Evolutionary conservation across 2,888 invertebrate species (phyloP).

Genomic region (Agonopterix heracliana): DNA sequence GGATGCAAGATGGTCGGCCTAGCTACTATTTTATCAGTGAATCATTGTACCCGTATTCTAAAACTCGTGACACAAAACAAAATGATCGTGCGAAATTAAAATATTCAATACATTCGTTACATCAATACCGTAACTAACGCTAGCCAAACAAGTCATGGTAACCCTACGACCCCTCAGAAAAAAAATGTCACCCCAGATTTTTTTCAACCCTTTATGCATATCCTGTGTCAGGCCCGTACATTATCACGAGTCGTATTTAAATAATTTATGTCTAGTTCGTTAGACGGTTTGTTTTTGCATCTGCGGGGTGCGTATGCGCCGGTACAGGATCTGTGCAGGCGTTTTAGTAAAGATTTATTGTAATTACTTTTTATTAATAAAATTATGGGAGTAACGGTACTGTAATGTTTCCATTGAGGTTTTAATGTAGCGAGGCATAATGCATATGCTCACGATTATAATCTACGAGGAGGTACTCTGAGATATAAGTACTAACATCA

Average conservation of each 20-base stretch:
- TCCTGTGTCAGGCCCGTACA: constrained; percentile 60
- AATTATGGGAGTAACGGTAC: background rate
- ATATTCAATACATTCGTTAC: constrained; percentile 56
- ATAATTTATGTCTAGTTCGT: constrained; percentile 70
- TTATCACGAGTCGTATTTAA: constrained; percentile 74
- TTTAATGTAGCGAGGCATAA: no score
- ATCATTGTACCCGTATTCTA: no score
- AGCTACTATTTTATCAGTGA: no score
- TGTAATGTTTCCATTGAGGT: no score
- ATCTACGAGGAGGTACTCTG: background rate
- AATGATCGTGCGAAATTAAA: constrained; percentile 59
- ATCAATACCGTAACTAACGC: constrained; percentile 50
- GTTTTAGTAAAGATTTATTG: constrained; percentile 19
- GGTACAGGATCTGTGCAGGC: constrained; percentile 26
- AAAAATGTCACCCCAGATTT: constrained; percentile 66
- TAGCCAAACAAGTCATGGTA: constrained; percentile 42
- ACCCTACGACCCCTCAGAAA: constrained; percentile 47
- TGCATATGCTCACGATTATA: background rate
- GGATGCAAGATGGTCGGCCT: no score
- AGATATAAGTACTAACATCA: background rate
- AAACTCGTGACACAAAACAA: background rate
- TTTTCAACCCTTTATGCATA: constrained; percentile 73
- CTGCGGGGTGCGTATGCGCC: constrained; percentile 61
- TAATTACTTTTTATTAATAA: constrained; percentile 1
- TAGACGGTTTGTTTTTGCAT: constrained; percentile 53